Conservation (phyloP, 1,140 invertebrate genomes). For the Ceratosolen fusciceps region DNA sequence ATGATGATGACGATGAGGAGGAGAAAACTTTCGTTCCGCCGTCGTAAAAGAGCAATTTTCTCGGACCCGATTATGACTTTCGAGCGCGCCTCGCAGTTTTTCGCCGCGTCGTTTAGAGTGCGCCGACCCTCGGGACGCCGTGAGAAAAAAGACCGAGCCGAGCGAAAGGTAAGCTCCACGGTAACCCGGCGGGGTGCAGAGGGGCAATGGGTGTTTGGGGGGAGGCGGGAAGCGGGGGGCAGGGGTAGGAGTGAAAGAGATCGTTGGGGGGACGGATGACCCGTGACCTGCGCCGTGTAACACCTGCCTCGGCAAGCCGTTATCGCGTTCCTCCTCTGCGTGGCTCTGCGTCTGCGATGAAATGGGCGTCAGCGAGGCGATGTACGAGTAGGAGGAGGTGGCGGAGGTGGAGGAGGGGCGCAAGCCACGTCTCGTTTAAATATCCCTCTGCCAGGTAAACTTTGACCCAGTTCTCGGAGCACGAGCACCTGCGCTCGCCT, state of each 20-base stretch:
- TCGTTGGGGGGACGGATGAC: not conserved
- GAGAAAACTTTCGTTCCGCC: slow-evolving; percentile 41
- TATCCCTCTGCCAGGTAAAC: not conserved
- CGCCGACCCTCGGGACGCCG: too few species aligned
- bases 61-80: slow-evolving; percentile 28
- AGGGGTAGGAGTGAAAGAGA: not conserved
- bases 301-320: not conserved
- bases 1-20: too few species aligned
- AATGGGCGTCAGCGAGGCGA: too few species aligned
- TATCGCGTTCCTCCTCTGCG: not conserved
- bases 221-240: not conserved
- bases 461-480: not conserved
- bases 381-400: not conserved
- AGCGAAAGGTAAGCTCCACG: slow-evolving; percentile 54
- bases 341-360: too few species aligned
- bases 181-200: too few species aligned
- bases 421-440: not conserved
- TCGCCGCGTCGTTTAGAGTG: slow-evolving; percentile 36
- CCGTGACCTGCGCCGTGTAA: not conserved
- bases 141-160: not conserved
- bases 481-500: not conserved
- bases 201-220: too few species aligned
- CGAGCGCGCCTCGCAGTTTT: slow-evolving; percentile 12
- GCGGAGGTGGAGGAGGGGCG: not conserved
- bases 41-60: slow-evolving; percentile 40